Evolutionary conservation across 1,140 invertebrate genomes (phyloP).

Genomic region (Tribolium castaneum): DNA sequence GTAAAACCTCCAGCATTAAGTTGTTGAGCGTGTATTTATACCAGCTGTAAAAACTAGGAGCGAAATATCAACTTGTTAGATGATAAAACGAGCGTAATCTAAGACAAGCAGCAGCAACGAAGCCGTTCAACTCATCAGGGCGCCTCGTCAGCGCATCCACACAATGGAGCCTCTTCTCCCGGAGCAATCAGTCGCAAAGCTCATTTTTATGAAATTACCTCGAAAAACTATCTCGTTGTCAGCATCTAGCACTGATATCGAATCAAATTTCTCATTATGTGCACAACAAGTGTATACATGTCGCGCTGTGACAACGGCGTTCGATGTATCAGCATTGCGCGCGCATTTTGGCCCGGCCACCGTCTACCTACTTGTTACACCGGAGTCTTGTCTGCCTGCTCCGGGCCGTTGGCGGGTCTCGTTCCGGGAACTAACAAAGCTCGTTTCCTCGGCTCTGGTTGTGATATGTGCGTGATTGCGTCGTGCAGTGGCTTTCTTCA

Average conservation of each 20-base stretch:
- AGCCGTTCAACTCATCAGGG: not conserved
- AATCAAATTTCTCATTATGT: slow-evolving; percentile 42
- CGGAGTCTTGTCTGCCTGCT: slow-evolving; percentile 60
- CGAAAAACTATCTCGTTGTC: not conserved
- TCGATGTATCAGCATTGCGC: slow-evolving; percentile 53
- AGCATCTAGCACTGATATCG: slow-evolving; percentile 1
- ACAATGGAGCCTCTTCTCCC: not conserved
- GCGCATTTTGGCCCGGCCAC: slow-evolving; percentile 57
- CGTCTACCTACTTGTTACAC: slow-evolving; percentile 63
- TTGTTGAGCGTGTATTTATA: not conserved
- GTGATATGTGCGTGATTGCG: slow-evolving; percentile 48
- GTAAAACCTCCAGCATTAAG: not conserved
- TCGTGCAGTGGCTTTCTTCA: slow-evolving; percentile 39
- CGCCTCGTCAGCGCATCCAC: not conserved
- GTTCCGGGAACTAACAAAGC: slow-evolving; percentile 40
- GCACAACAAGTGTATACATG: slow-evolving; percentile 47
- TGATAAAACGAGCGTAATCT: not conserved
- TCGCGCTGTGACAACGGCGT: slow-evolving; percentile 42
- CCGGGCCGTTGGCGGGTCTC: slow-evolving; percentile 54
- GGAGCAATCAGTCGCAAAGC: not conserved
- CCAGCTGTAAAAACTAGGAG: not conserved
- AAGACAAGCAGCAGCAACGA: not conserved
- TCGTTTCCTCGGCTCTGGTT: slow-evolving; percentile 37
- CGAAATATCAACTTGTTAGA: not conserved
- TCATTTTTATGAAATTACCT: not conserved